Conservation (phyloP, 2,888 invertebrate species). For the Bombyx huttoni region DNA sequence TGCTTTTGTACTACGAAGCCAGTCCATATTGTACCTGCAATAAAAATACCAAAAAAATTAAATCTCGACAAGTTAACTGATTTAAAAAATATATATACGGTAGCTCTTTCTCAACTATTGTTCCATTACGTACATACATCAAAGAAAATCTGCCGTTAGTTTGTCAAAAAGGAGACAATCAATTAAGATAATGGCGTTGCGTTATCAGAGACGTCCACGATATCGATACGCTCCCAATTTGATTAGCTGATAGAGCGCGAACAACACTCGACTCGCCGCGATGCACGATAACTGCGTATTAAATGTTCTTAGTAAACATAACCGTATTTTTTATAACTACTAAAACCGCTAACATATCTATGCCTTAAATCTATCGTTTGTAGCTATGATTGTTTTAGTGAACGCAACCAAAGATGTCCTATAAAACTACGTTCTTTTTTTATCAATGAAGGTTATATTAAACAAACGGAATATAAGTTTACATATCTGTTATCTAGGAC, state of each 20-base stretch:
- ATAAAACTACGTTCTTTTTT: neutral
- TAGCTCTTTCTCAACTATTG: conserved; percentile 9
- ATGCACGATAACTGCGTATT: conserved; percentile 57
- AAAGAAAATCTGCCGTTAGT: conserved; percentile 44
- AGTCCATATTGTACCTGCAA: conserved; percentile 49
- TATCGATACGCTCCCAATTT: conserved; percentile 67
- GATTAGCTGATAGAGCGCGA: conserved; percentile 60
- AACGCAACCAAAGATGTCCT: neutral
- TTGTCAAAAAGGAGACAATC: conserved; percentile 61
- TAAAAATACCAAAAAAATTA: conserved; percentile 11
- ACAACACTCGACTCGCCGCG: conserved; percentile 60
- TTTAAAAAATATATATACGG: neutral
- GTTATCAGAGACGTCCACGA: conserved; percentile 55
- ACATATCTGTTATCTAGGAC: no score
- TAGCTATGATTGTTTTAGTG: conserved; percentile 4
- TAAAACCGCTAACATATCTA: conserved; percentile 43
- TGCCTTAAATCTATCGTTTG: conserved; percentile 24
- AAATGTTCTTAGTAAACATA: conserved; percentile 57
- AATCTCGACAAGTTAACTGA: neutral
- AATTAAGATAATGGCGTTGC: conserved; percentile 62
- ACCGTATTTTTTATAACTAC: conserved; percentile 65
- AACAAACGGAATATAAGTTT: no score
- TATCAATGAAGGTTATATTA: neutral
- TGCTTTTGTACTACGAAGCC: conserved; percentile 18
- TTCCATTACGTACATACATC: conserved; percentile 25